phyloP scores from a whole-genome alignment of 1,140 invertebrate species.

The Bombus superbus region DNA sequence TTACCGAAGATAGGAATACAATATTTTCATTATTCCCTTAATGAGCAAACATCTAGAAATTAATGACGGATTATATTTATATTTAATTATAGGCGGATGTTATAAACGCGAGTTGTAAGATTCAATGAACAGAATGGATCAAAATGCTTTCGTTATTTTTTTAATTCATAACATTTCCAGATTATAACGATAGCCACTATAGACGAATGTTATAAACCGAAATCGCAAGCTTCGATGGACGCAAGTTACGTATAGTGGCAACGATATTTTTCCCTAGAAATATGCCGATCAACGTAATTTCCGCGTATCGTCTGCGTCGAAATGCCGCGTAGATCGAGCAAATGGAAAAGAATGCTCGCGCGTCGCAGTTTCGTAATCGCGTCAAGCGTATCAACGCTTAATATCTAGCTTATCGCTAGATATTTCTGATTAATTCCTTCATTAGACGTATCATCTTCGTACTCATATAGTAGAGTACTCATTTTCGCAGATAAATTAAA shows the following conservation, averaged over 20 bases:
- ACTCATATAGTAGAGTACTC: not conserved
- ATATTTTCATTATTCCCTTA: not conserved
- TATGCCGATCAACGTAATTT: not conserved
- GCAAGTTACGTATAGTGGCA: no score
- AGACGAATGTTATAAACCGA: no score
- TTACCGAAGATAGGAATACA: not conserved
- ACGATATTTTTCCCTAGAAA: no score
- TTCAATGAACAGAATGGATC: no score
- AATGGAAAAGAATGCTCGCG: not conserved
- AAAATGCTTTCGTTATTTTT: no score
- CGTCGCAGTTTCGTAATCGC: not conserved
- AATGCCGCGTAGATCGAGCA: not conserved
- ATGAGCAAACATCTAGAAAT: not conserved
- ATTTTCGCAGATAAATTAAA: not conserved
- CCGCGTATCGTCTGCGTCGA: not conserved
- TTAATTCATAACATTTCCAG: no score
- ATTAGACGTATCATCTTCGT: no score
- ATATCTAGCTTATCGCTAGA: not conserved
- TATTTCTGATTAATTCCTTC: not conserved
- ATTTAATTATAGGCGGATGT: no score
- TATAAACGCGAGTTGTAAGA: no score
- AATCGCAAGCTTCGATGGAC: no score
- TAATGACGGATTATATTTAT: no score
- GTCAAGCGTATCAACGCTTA: not conserved
- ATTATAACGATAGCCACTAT: no score